phyloP scores from a whole-genome alignment of 2,888 invertebrate genomes.

The Steinernema carpocapsae region DNA sequence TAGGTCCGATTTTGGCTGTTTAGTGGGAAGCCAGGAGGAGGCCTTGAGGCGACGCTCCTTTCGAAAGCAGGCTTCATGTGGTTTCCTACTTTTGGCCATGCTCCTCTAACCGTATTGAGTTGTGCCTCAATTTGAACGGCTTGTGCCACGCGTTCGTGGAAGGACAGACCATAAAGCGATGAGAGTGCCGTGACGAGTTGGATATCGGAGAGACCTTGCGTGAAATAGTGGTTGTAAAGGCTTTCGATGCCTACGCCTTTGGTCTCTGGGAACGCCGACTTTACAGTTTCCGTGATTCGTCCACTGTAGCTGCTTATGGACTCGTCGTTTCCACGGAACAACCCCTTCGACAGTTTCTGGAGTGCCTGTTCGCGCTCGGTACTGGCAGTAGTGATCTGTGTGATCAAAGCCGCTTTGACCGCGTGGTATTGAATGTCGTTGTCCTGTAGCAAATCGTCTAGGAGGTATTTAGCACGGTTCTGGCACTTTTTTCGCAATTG shows the following conservation, averaged over 20 bases:
- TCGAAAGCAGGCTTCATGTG: not conserved
- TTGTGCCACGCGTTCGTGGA: no score
- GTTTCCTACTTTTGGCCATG: not conserved
- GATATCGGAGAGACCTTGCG: not conserved
- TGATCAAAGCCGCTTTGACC: not conserved
- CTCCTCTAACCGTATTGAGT: not conserved
- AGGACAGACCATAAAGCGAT: not conserved
- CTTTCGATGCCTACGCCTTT: not conserved
- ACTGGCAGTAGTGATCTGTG: not conserved
- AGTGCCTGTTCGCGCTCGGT: not conserved
- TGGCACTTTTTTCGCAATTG: not conserved
- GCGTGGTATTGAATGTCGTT: not conserved
- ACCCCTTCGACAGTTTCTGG: not conserved
- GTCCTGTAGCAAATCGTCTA: not conserved
- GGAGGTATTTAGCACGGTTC: not conserved
- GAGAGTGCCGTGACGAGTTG: not conserved
- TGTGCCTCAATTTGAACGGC: no score
- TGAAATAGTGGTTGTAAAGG: not conserved
- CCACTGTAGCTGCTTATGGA: not conserved
- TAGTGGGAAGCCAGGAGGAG: not conserved
- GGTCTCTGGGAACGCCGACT: not conserved
- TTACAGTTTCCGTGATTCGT: not conserved
- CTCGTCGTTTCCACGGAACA: not conserved
- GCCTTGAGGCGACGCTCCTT: not conserved
- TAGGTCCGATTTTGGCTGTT: not conserved